phyloP scores from a whole-genome alignment of 2,113 vertebrate species.

The Crotalus viridis region DNA sequence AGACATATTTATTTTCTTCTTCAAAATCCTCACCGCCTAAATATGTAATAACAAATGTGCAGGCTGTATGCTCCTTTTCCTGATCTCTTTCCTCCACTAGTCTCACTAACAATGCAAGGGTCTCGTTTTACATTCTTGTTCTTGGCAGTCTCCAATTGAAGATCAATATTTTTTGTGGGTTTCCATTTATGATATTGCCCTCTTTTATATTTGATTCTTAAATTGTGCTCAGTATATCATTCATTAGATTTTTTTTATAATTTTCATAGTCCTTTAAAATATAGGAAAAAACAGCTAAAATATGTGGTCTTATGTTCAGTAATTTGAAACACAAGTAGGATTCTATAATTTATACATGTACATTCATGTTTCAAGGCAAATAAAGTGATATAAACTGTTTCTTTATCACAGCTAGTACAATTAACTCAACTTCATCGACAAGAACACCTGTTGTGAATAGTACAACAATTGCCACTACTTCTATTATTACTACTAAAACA shows the following conservation, averaged over 20 bases:
- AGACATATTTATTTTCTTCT: background rate
- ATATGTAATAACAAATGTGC: background rate
- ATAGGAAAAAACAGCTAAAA: background rate
- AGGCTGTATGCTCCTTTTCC: background rate
- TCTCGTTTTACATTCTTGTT: background rate
- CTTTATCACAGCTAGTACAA: slow-evolving; percentile 49
- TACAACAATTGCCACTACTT: slow-evolving; percentile 12
- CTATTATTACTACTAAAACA: slow-evolving; percentile 23
- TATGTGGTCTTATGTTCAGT: background rate
- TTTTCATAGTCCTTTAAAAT: background rate
- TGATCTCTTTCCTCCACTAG: background rate
- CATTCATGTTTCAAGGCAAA: background rate
- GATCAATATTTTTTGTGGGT: background rate
- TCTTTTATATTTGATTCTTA: background rate
- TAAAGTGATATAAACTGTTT: slow-evolving; percentile 5
- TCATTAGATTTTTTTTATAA: background rate
- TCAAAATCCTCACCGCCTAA: background rate
- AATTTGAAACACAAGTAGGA: background rate
- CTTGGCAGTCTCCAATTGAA: background rate
- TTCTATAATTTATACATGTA: background rate
- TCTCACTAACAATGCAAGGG: background rate
- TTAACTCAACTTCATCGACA: slow-evolving; percentile 39
- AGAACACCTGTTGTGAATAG: background rate
- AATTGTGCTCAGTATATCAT: background rate
- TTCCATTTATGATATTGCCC: background rate